Evolutionary conservation across 2,797 vertebrate species (phyloP).

Genomic region (Podarcis lilfordi): DNA sequence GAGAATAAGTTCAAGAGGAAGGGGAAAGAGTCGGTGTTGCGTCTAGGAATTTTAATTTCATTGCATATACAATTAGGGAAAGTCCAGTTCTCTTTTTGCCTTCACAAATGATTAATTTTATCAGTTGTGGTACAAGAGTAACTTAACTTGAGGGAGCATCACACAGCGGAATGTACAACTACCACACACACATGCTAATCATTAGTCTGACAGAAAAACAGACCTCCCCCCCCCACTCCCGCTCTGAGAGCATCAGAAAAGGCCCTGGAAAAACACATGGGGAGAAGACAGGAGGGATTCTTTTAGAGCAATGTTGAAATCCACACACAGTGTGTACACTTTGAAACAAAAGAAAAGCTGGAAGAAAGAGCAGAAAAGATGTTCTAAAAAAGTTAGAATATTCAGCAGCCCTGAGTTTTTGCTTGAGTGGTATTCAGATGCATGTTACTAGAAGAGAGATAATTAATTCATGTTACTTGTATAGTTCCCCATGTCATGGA

Average conservation of each 20-base stretch:
- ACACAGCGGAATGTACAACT: constrained; percentile 59
- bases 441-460: not conserved
- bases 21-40: not conserved
- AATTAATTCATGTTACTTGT: not conserved
- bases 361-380: constrained; percentile 23
- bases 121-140: constrained; percentile 23
- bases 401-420: not conserved
- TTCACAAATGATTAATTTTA: not conserved
- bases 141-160: constrained; percentile 43
- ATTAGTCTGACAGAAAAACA: constrained; percentile 62
- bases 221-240: not conserved
- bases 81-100: not conserved
- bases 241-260: no score
- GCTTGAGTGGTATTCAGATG: not conserved
- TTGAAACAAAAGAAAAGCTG: constrained; percentile 38
- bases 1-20: not conserved
- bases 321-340: not conserved
- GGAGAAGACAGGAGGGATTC: no score
- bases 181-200: constrained; percentile 50
- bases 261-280: no score
- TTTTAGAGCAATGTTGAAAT: no score
- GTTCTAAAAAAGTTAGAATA: not conserved
- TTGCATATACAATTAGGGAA: not conserved
- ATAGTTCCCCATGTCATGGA: not conserved
- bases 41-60: constrained; percentile 4